Evolutionary conservation across 2,113 vertebrate species (phyloP).

Genomic region (Hemicordylus capensis): DNA sequence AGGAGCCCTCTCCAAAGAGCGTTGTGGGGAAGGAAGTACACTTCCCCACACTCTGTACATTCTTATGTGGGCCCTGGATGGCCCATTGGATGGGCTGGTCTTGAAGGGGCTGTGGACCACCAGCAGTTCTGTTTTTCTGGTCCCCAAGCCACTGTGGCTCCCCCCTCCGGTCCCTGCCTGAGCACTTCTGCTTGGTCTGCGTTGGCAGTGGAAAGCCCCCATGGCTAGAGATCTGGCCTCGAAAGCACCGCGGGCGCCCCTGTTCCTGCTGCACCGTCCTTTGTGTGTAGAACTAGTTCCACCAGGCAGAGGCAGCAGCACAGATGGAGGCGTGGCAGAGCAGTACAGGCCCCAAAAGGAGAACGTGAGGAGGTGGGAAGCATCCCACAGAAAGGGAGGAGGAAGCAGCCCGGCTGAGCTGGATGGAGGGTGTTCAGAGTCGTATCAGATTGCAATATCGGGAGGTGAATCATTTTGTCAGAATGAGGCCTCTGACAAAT

Average conservation of each 20-base stretch:
- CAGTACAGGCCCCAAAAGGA: not conserved
- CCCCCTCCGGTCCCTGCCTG: not conserved
- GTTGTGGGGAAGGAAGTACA: no score
- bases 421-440: not conserved
- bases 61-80: no score
- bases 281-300: no score
- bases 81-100: no score
- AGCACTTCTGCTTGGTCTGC: not conserved
- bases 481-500: not conserved
- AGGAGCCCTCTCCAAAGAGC: no score
- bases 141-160: no score
- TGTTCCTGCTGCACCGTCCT: not conserved
- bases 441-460: not conserved
- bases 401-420: not conserved
- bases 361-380: not conserved
- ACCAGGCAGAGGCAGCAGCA: not conserved
- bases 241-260: not conserved
- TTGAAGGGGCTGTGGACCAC: no score
- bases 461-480: not conserved
- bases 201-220: not conserved
- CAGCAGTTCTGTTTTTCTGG: no score
- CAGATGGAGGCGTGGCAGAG: not conserved
- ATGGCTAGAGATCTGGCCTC: slow-evolving; percentile 18
- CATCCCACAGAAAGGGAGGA: not conserved
- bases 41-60: no score